Conservation (phyloP, 2,797 vertebrate species). For the Sciurus carolinensis region DNA sequence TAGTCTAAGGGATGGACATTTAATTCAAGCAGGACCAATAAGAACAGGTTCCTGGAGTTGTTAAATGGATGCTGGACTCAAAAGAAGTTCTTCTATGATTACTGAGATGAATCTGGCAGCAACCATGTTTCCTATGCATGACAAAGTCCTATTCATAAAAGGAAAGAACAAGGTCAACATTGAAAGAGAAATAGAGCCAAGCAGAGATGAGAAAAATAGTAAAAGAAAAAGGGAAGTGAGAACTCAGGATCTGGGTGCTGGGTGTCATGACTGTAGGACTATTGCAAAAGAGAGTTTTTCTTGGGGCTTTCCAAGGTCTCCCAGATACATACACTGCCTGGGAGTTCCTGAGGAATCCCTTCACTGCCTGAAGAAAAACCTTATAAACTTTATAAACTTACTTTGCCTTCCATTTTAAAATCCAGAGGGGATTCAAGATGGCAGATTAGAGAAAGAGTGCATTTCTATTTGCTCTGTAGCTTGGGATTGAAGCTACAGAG, state of each 20-base stretch:
- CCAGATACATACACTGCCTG: background rate
- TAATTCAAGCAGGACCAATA: background rate
- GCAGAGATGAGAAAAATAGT: background rate
- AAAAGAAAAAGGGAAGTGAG: background rate
- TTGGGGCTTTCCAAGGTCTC: background rate
- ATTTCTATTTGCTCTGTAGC: no score
- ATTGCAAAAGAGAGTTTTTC: background rate
- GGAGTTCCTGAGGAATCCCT: background rate
- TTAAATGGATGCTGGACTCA: background rate
- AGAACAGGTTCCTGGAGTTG: background rate
- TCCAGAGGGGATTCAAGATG: background rate
- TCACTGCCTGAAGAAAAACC: background rate
- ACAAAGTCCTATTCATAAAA: background rate
- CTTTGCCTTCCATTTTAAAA: conserved; percentile 20
- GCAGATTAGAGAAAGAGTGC: no score
- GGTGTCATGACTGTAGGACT: background rate
- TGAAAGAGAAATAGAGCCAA: conserved; percentile 1
- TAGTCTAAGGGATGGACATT: background rate
- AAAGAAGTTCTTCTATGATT: background rate
- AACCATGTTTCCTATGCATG: background rate
- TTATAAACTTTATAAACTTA: background rate
- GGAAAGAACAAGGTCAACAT: background rate
- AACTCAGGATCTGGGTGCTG: background rate
- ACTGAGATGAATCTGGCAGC: background rate
- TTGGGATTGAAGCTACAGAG: no score